phyloP scores from a whole-genome alignment of 2,113 vertebrate species.

The Pluvialis apricaria region DNA sequence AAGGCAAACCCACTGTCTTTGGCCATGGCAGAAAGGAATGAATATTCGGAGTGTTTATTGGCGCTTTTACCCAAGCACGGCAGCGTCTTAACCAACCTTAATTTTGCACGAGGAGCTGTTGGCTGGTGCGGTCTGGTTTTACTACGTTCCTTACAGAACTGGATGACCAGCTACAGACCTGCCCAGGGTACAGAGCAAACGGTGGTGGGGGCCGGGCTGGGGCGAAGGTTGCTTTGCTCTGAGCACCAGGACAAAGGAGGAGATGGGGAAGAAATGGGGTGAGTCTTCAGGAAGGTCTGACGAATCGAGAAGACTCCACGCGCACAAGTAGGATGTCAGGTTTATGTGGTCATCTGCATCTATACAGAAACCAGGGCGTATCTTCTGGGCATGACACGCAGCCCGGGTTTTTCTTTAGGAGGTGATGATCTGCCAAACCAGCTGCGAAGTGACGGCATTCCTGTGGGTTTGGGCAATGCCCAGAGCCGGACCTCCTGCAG shows the following conservation, averaged over 20 bases:
- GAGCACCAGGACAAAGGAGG: not conserved
- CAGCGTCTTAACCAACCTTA: fast-evolving
- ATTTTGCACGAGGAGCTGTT: not conserved
- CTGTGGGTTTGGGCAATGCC: not conserved
- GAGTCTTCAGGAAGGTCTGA: not conserved
- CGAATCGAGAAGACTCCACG: not conserved
- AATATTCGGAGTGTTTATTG: fast-evolving
- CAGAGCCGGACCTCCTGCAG: not conserved
- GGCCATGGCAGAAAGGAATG: fast-evolving
- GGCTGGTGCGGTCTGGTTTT: not conserved
- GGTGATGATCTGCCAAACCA: not conserved
- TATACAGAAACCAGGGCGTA: not conserved
- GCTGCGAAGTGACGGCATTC: not conserved
- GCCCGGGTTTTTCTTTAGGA: not conserved
- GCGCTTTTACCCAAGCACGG: not conserved
- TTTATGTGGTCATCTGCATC: not conserved
- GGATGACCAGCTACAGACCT: not conserved
- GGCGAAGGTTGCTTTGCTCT: not conserved
- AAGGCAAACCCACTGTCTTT: fast-evolving
- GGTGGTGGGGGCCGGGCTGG: too few relatives aligned
- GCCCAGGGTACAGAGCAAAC: too few relatives aligned
- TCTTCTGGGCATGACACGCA: not conserved
- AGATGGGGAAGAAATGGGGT: not conserved
- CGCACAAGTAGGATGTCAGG: not conserved
- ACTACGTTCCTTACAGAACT: fast-evolving